These are phyloP conservation scores for Lordiphosa stackelbergi DNA, from an alignment of 1,140 invertebrate genomes.

Conservation along the genomic window DNA sequence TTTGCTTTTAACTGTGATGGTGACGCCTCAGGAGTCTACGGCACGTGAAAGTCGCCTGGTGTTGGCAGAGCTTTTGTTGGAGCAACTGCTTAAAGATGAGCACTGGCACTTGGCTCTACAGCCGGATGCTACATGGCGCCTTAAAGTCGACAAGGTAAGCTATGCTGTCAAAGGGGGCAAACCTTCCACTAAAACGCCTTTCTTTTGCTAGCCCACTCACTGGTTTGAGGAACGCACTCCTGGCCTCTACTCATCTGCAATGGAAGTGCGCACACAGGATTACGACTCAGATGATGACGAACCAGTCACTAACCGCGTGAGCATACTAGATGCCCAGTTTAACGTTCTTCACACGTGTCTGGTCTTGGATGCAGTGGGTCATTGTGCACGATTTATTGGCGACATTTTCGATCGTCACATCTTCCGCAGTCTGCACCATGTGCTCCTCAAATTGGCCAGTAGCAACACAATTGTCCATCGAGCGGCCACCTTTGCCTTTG, in stretches of 20 bases:
- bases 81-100: conserved; percentile 50
- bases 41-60: conserved; percentile 27
- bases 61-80: conserved; percentile 41
- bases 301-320: conserved; percentile 37
- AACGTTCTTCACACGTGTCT: conserved; percentile 73
- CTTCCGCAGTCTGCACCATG: conserved; percentile 59
- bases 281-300: conserved; percentile 70
- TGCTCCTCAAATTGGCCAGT: conserved; percentile 62
- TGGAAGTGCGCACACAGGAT: conserved; percentile 69
- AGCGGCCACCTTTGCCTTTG: conserved; percentile 71
- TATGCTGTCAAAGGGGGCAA: not conserved
- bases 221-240: conserved; percentile 73
- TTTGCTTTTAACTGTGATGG: conserved; percentile 45
- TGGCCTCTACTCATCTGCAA: conserved; percentile 68
- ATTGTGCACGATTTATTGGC: conserved; percentile 57
- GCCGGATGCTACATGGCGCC: conserved; percentile 47
- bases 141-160: conserved; percentile 58
- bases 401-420: conserved; percentile 57
- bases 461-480: conserved; percentile 64
- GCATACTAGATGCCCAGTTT: conserved; percentile 61
- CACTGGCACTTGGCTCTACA: conserved; percentile 69
- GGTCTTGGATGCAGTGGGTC: conserved; percentile 58
- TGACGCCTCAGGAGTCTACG: conserved; percentile 17
- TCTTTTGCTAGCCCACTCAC: conserved; percentile 31
- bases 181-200: not conserved